Base-by-base conservation (phyloP, 2,113 vertebrate genomes). In the Riparia riparia region DNA sequence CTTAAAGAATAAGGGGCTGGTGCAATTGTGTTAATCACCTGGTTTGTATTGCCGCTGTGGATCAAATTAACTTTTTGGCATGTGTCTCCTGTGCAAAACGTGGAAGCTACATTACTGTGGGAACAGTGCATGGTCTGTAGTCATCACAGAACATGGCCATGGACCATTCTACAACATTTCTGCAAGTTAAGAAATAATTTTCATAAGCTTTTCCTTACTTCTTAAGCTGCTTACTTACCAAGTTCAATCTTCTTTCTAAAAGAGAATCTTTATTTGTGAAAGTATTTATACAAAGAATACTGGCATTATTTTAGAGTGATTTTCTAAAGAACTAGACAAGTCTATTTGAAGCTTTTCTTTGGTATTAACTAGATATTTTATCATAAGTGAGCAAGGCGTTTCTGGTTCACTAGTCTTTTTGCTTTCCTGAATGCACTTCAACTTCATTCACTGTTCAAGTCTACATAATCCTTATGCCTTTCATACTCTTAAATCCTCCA, bases 281-380 rank as follows among this genome's bases (percentile, higher is more conserved):
- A 96, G 82, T 86, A 93, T 93, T 97, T 93, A 49, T 96, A 97
- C 76, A 95, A 89, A 95, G 94, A 94, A 96, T 87, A 96, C 69
- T 18, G 22, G 95, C 85, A 97, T 98, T 98, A 97, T 98, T 98
- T 98, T 97, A 97, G 87, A 85, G 93, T 77, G 94, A 95, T 77
- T 98, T 98, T 97, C 88, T 97, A 96, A 98, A 97, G 96, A 97
- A 89, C 92, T 53, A 93, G 96, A 96, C 96, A 96, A 97, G 95
- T 96, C 96, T 96, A 92, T 97, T 98, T 88, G 94, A 97, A 97
- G 97, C 95, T 97, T 98, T 98, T 98, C 96, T 98, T 98, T 96
- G 94, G 97, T 88, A 95, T 97, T 98, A 97, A 97, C 97, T 97
- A 96, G 96, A 97, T 96, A 95, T 97, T 98, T 98, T 98, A 98